Base-by-base conservation (phyloP, 2,888 invertebrate species). In the Ectemnius lituratus region DNA sequence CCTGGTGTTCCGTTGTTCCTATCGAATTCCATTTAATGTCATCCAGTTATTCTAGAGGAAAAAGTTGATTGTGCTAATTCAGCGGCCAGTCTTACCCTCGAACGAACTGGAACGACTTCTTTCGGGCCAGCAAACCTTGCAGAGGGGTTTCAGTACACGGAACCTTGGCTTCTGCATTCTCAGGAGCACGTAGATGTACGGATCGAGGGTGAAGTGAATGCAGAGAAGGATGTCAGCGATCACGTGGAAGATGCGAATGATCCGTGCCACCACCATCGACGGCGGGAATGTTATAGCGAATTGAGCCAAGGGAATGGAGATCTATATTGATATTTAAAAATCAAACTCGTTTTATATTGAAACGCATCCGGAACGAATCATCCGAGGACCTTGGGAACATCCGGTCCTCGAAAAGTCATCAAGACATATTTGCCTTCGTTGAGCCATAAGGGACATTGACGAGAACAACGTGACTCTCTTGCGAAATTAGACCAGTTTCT, bases 131-230 rank as follows among this genome's bases (percentile, higher is more conserved):
- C 90, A 91, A 63, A 88, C 79, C 4, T 81, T 86, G 73, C 90
- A 90, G 1, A 91, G 76, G 1, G 89, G 88, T 72, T 91, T 90
- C 28, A 90, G 67, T 20, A 90, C 66, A 4, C 86, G 84, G 77
- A 90, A 88, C 76, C 87, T 80, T 16, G 89, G 88, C 20, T 88
- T 83, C 3, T 86, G 87, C 85, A 89, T 86, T 72, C 95, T 93
- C 89, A 95, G 93, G 37, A 96, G 92, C 62, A 97, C 96, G 91
- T 97, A 97, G 67, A 97, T 94, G 84, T 95, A 95, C 1, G 97
- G 97, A 91, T 97, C 95, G 76, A 96, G 92, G 45, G 95, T 94
- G 90, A 97, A 97, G 91, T 97, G 97, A 65, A 96, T 90, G 64
- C 96, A 94, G 92, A 97, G 94, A 70, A 96, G 92, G 69, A 95